Evolutionary conservation across 2,797 vertebrate species (phyloP), one percentile per base, ranked within the genome.

Genomic region (Xenops minutus): DNA sequence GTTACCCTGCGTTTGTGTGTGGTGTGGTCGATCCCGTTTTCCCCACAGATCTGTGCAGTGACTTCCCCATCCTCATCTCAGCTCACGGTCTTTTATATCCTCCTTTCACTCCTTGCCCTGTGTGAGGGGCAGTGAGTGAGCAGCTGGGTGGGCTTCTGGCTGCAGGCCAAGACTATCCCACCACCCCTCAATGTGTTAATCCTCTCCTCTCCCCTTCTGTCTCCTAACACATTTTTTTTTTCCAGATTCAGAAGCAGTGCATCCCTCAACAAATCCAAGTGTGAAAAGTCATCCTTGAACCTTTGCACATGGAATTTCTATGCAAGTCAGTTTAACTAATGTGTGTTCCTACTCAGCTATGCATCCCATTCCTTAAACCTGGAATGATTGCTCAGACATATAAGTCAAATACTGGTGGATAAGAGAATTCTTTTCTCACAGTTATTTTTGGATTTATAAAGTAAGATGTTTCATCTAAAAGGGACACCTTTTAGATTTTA

Each of bases 221-320:
- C 26, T 63, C 58, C 23, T 72, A n/a, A 46, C 0, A 1, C 41
- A 9, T 51, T 41, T 18, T 0, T 62, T 81, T 82, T 59, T 46
- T 41, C 9, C 21, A 62, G 37, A 37, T 52, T 67, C 41, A 66
- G 51, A 58, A 68, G 30, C 55, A 46, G n/a, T 4, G 13, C 2
- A 0, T 41, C 56, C 21, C 10, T 37, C 0, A 1, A 22, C 27
- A 41, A 0, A 2, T 59, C 30, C 21, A 30, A 4, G 15, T 51
- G 22, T 19, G 26, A 17, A 21, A 36, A 84, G 34, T 19, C 1
- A 0, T 30, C 44, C 56, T 34, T 59, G 36, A 81, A 64, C 12
- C 2, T 51, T 63, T 68, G 15, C 12, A 68, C 19, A 27, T 6
- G 23, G 41, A 51, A 51, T 58, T 85, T 43, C 34, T 51, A 7